A percentile compares a stretch with the other conserved stretches of the same genome.
These are phyloP conservation scores for Monochamus alternatus DNA, from an alignment of 2,888 invertebrate genomes.

Conservation along the genomic window DNA sequence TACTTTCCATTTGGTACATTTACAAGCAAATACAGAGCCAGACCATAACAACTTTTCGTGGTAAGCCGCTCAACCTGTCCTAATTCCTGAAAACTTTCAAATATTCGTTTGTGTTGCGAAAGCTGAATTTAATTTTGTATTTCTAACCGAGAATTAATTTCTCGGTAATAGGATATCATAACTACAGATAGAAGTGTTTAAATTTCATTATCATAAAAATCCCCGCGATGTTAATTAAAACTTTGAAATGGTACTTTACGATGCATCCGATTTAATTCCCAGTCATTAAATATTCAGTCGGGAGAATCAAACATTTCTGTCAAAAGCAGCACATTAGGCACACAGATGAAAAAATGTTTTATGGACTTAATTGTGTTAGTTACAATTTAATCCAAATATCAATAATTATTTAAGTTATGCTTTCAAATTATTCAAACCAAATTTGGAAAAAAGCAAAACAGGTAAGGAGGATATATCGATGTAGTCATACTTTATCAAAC, in stretches of 20 bases:
- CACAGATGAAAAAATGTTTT: no score
- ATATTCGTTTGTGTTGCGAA: slow-evolving; percentile 17
- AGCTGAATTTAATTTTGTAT: slow-evolving; percentile 25
- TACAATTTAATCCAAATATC: no score
- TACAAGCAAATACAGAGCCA: slow-evolving; percentile 2
- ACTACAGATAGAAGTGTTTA: slow-evolving; percentile 9
- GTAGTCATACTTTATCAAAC: no score
- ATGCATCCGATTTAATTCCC: not conserved
- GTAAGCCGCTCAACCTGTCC: slow-evolving; percentile 28
- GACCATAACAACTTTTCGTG: slow-evolving; percentile 18
- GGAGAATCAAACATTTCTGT: not conserved
- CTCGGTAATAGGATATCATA: slow-evolving; percentile 20
- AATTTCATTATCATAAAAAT: slow-evolving; percentile 26
- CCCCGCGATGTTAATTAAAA: slow-evolving; percentile 24
- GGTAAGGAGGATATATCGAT: no score
- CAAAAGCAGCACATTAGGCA: no score
- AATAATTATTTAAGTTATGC: no score
- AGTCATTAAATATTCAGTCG: not conserved
- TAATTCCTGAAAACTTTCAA: slow-evolving; percentile 17
- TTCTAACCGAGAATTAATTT: slow-evolving; percentile 22
- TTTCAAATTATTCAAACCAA: no score
- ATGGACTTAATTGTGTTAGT: no score
- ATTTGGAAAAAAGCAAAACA: no score
- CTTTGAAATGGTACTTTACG: slow-evolving; percentile 9
- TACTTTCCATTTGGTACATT: slow-evolving; percentile 16